Conservation (phyloP, 1,140 invertebrate species). For the Orussus abietinus region DNA sequence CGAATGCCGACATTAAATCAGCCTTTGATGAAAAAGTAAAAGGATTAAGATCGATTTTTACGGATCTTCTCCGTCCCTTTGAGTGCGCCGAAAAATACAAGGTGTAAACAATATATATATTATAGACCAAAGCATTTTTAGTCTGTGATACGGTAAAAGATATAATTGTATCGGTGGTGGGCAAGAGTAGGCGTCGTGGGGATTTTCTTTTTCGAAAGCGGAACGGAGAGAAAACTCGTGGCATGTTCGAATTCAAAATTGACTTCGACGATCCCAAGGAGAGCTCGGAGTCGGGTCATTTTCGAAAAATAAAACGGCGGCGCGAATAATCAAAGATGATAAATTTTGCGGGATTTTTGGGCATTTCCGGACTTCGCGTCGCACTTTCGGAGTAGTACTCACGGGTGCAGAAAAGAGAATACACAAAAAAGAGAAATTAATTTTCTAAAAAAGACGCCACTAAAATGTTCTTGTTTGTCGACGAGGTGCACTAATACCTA, state of each 20-base stretch:
- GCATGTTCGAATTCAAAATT: too few relatives aligned
- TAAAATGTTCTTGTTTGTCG: constrained; percentile 23
- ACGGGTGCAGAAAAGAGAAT: constrained; percentile 10
- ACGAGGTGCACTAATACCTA: constrained; percentile 1
- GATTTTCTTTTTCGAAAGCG: too few relatives aligned
- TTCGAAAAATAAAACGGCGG: too few relatives aligned
- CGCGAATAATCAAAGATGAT: background rate
- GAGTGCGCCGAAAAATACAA: constrained; percentile 9
- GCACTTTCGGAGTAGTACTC: too few relatives aligned
- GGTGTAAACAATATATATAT: constrained; percentile 13
- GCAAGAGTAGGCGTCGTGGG: constrained; percentile 29
- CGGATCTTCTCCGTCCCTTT: too few relatives aligned
- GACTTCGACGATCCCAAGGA: too few relatives aligned
- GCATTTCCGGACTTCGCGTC: constrained; percentile 1
- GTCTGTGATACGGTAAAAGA: constrained; percentile 50
- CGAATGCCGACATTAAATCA: too few relatives aligned
- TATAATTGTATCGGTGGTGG: constrained; percentile 31
- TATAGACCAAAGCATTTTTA: constrained; percentile 55
- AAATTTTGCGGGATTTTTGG: constrained; percentile 1
- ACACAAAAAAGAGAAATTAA: constrained; percentile 10
- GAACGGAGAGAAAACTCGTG: background rate
- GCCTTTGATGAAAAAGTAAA: too few relatives aligned
- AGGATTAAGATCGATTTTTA: too few relatives aligned
- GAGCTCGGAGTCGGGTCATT: too few relatives aligned
- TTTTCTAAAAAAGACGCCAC: constrained; percentile 21